Evolutionary conservation across 2,888 invertebrate genomes (phyloP), one percentile per base, ranked within the genome.

Genomic region (Capitulum mitella): DNA sequence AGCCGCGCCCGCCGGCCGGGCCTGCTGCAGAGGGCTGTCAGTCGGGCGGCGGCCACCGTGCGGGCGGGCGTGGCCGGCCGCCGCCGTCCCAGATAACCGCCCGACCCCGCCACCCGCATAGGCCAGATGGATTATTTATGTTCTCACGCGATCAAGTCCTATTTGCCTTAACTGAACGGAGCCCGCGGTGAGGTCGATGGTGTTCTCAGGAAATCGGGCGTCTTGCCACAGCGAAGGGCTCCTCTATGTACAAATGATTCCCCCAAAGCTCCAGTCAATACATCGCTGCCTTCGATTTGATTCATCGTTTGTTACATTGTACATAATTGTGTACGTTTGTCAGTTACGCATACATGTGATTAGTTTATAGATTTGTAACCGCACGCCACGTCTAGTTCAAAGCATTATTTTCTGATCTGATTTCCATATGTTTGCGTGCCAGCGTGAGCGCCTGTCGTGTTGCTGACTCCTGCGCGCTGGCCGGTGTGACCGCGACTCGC

Each of bases 181-280:
- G 61, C 29, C 61, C 14, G 8, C 37, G 40, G 6, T 40, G 70
- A 26, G 70, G 37, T n/a, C 19, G 70, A 34, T 19, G 70, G 22
- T 70, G 40, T 26, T 37, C 70, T 70, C 70, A 70, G 70, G 70
- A 70, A 70, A 40, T 34, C 1, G 58, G n/a, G 34, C 70, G 34
- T 70, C 70, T 70, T 70, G 70, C 70, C 70, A 19, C 70, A 22
- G 8, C 19, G 37, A 10, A 16, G 5, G 64, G 40, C 70, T 70
- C 40, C 70, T 22, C 70, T 29, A 19, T 70, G 70, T 70, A 70
- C 70, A 70, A 70, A 70, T 40, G 70, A 64, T 19, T 70, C 40
- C 40, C 64, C 70, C 70, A 70, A 70, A 70, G 70, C 40, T 40
- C 37, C 70, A 70, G 70, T 70, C 70, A 26, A 3, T 70, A 26